These are phyloP conservation scores for Cherax destructor DNA, from an alignment of 1,140 invertebrate species.

Conservation along the genomic window DNA sequence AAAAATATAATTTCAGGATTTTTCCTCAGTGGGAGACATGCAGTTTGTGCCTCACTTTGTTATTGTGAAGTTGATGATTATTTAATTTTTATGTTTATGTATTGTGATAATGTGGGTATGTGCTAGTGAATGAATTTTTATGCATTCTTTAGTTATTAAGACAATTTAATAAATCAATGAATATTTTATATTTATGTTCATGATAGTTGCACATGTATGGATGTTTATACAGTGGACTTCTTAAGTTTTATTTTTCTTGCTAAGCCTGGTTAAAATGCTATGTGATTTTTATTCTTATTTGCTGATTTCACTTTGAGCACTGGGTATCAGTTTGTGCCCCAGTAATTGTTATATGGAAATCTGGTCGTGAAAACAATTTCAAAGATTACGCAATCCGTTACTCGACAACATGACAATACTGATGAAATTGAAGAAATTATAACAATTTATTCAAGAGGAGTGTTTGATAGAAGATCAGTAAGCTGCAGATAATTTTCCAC, in stretches of 20 bases:
- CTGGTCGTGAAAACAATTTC: neutral
- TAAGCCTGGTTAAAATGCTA: conserved; percentile 13
- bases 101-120: conserved; percentile 60
- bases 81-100: conserved; percentile 10
- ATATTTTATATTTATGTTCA: neutral
- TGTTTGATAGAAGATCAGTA: neutral
- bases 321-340: neutral
- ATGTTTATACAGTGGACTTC: neutral
- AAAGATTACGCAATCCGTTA: neutral
- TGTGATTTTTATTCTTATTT: neutral
- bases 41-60: conserved; percentile 63
- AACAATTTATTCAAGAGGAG: neutral
- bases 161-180: neutral
- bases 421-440: neutral
- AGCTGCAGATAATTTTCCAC: neutral
- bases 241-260: neutral
- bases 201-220: conserved; percentile 6
- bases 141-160: neutral
- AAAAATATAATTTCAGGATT: neutral
- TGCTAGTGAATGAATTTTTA: conserved; percentile 28
- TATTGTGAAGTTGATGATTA: conserved; percentile 39
- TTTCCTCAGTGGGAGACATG: conserved; percentile 37
- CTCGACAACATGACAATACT: neutral
- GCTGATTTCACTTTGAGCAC: neutral
- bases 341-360: neutral